These are phyloP conservation scores for Trachurus trachurus DNA, from an alignment of 2,797 vertebrate genomes.

Conservation along the genomic window DNA sequence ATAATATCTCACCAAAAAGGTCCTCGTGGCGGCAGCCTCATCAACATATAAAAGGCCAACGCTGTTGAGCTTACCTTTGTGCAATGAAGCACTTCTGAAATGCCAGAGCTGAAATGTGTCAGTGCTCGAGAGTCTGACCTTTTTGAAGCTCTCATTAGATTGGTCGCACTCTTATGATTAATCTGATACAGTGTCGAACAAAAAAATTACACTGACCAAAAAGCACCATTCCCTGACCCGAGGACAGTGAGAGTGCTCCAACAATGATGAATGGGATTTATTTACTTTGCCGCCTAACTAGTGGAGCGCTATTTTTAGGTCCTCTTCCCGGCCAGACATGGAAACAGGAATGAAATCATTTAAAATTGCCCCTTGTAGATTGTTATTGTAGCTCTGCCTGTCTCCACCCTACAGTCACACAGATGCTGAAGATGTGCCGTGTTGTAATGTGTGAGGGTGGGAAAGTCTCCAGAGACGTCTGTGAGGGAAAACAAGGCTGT, in stretches of 20 bases:
- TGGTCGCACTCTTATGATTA: slow-evolving; percentile 65
- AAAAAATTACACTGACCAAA: slow-evolving; percentile 49
- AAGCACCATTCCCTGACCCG: slow-evolving; percentile 41
- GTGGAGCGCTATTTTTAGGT: slow-evolving; percentile 75
- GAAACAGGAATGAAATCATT: slow-evolving; percentile 68
- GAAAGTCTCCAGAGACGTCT: slow-evolving; percentile 53
- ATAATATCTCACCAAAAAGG: slow-evolving; percentile 40
- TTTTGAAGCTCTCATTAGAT: slow-evolving; percentile 74
- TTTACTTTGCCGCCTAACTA: slow-evolving; percentile 64
- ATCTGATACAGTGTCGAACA: slow-evolving; percentile 58
- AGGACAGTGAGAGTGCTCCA: slow-evolving; percentile 60
- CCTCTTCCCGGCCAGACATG: slow-evolving; percentile 69
- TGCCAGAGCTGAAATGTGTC: slow-evolving; percentile 64
- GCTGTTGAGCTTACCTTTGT: slow-evolving; percentile 45
- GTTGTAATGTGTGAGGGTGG: slow-evolving; percentile 35
- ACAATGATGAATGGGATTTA: slow-evolving; percentile 73
- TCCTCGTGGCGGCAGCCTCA: slow-evolving; percentile 30
- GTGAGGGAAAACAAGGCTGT: slow-evolving; percentile 40
- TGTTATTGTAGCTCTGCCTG: slow-evolving; percentile 46
- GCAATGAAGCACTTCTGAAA: slow-evolving; percentile 51
- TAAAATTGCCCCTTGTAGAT: slow-evolving; percentile 59
- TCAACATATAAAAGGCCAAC: slow-evolving; percentile 55
- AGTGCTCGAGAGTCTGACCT: slow-evolving; percentile 72
- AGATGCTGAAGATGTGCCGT: slow-evolving; percentile 47
- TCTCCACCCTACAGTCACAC: slow-evolving; percentile 29